phyloP scores from a whole-genome alignment of 2,888 invertebrate genomes.

The Mimumesa dahlbomi region DNA sequence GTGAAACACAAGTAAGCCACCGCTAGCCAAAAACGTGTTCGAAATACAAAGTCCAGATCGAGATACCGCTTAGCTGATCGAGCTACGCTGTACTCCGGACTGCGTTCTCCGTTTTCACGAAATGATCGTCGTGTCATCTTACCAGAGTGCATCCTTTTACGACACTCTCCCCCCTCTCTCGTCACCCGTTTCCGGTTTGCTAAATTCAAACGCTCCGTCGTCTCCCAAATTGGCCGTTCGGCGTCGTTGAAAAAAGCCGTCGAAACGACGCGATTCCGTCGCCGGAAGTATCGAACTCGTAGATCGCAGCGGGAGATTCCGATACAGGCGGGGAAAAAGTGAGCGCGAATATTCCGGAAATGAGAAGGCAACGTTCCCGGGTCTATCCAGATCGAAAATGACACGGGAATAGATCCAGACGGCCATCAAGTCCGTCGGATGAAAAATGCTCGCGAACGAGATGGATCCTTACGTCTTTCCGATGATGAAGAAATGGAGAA shows the following conservation, averaged over 20 bases:
- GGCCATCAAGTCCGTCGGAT: conserved; percentile 51
- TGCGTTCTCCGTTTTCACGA: no score
- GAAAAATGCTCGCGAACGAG: conserved; percentile 48
- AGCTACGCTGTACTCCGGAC: no score
- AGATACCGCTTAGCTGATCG: no score
- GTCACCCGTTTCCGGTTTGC: no score
- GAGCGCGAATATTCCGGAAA: conserved; percentile 10
- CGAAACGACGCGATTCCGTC: background rate
- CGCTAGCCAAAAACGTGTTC: no score
- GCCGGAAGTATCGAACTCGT: background rate
- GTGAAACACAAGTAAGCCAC: no score
- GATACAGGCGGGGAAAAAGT: background rate
- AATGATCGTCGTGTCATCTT: no score
- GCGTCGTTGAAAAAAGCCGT: background rate
- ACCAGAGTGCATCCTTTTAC: no score
- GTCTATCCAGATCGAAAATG: conserved; percentile 4
- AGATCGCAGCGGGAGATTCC: background rate
- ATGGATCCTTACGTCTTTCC: conserved; percentile 25
- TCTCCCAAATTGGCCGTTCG: no score
- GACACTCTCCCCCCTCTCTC: no score
- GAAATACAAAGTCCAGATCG: no score
- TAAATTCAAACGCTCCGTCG: no score
- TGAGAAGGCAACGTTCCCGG: conserved; percentile 6
- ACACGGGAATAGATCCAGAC: conserved; percentile 19
- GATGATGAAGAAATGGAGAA: conserved; percentile 29